Conservation (phyloP, 2,888 invertebrate species). For the Latrodectus elegans region DNA sequence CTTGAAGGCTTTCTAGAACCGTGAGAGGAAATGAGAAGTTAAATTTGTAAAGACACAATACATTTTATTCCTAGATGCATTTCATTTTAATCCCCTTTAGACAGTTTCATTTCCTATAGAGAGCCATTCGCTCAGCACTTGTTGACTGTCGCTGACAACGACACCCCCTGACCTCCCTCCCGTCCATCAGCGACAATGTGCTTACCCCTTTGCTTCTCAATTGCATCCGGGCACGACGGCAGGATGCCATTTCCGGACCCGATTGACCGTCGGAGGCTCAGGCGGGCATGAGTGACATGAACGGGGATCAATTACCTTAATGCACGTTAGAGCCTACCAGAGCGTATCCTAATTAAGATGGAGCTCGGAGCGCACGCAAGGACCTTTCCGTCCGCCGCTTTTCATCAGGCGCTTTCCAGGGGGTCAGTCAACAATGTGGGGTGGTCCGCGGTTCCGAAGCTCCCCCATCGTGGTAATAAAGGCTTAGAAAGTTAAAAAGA, state of each 20-base stretch:
- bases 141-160: background rate
- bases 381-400: background rate
- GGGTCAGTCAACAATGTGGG: background rate
- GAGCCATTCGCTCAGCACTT: background rate
- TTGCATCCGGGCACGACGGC: slow-evolving; percentile 13
- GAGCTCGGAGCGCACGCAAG: background rate
- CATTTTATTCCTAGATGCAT: too few relatives aligned
- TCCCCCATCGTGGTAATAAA: slow-evolving; percentile 34
- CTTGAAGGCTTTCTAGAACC: too few relatives aligned
- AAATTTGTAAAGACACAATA: too few relatives aligned
- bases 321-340: slow-evolving; percentile 33
- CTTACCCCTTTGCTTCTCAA: background rate
- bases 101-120: background rate
- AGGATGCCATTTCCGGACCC: slow-evolving; percentile 46
- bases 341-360: slow-evolving; percentile 41
- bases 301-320: slow-evolving; percentile 60
- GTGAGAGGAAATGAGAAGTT: too few relatives aligned
- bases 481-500: background rate
- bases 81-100: background rate
- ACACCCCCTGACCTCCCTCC: background rate
- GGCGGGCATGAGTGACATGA: slow-evolving; percentile 35
- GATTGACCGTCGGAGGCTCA: slow-evolving; percentile 34
- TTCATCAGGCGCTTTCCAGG: slow-evolving; percentile 28
- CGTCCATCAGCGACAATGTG: background rate
- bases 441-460: slow-evolving; percentile 1